Evolutionary conservation across 2,113 vertebrate genomes (phyloP), one percentile per base, ranked within the genome.

Genomic region (Okapia johnstoni): DNA sequence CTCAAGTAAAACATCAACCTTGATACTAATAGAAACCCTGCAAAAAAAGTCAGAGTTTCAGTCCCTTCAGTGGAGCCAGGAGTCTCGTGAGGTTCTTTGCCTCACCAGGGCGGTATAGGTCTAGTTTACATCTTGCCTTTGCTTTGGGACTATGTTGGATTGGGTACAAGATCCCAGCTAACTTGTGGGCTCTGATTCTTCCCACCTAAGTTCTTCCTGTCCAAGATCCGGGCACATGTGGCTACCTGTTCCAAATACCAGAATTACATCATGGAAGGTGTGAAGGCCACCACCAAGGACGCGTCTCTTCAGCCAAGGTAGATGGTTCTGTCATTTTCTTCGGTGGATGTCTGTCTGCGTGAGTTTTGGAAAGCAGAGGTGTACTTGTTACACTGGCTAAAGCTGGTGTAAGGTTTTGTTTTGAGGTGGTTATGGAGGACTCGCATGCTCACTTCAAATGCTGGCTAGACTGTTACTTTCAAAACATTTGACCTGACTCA

Each of bases 211-310:
- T 99, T 99, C 97, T 98, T 98, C 73, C 99, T 99, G 11, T 99
- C 99, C 93, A 99, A 99, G 98, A 99, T 99, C 99, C 99, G 99
- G 85, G 98, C 98, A 90, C 99, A 99, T 28, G 99, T 99, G 1
- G 99, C 99, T 80, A 94, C 98, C 40, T 99, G 99, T 98, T 98
- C 99, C 66, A 99, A 99, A 97, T 99, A 99, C 98, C 99, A 99
- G 98, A 99, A 98, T 43, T 99, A 99, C 81, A 99, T 99, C 86
- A 99, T 99, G 98, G 99, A 99, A 96, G 99, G 99, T 0, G 99
- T 99, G 94, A 99, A 99, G 93, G 99, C 99, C 55, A 99, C 99
- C 43, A 99, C 99, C 58, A 99, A 99, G 98, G 99, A 99, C 93
- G 99, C 99, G 50, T 98, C 99, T 86, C 98, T 99, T 96, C 99